Evolutionary conservation across 1,140 invertebrate species (phyloP), one percentile per base, ranked within the genome.

Genomic region (Psilanteris sp.): DNA sequence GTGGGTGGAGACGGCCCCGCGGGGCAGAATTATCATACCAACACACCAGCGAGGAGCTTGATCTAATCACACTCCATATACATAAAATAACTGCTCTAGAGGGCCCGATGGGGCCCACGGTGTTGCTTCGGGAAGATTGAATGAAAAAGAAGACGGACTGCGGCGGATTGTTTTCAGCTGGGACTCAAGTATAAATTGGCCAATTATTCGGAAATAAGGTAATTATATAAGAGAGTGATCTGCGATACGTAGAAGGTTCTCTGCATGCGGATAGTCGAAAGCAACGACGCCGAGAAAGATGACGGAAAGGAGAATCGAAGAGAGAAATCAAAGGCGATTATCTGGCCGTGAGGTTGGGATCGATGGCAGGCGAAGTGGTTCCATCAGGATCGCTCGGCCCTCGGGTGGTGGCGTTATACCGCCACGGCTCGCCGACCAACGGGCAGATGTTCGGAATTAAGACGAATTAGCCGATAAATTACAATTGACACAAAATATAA

Each of bases 181-280:
- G 83, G 82, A 87, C 85, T 87, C 84, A 84, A 88, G 86, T 88
- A 88, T 87, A 88, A 88, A 88, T 87, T 88, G 86, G 85, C 85
- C 85, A 87, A 88, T 88, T 87, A 88, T 87, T 88, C 84, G 86
- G 85, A 87, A 88, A 88, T 87, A 87, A 87, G 85, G 85, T 88
- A 88, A 88, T 88, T 88, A 88, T 86, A 88, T 87, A 88, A 88
- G 84, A 81, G 85, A 87, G 83, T 87, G 85, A 87, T 87, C 85
- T 85, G 41, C 66, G 76, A 78, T 74, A 76, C 39, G 73, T 66
- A 71, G 70, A 67, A 68, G 48, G 61, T 62, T 61, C 41, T 54
- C 41, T 54, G 66, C 57, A 77, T 48, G 67, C 36, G 61, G 36
- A 50, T 50, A 29, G 37, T 39, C 20, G 48, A 77, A 71, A 72